Evolutionary conservation across 2,797 vertebrate species (phyloP).

Genomic region (Strix occidentalis): DNA sequence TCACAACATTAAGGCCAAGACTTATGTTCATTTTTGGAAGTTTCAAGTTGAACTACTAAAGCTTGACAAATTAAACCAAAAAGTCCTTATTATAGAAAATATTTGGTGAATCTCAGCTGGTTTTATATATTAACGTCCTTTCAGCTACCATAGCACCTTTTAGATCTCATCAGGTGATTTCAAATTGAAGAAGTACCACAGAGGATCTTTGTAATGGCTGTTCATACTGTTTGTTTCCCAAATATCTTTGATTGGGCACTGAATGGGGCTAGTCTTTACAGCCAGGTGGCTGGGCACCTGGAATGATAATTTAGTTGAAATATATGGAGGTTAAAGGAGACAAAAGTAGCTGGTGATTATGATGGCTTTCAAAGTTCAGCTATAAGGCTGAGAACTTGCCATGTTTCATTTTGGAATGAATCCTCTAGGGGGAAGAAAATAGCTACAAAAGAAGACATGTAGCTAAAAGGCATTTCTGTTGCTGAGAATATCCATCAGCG

Average conservation of each 20-base stretch:
- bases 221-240: background rate
- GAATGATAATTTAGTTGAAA: background rate
- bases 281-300: background rate
- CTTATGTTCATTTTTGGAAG: background rate
- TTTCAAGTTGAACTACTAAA: background rate
- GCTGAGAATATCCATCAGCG: background rate
- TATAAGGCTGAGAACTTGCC: background rate
- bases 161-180: background rate
- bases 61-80: background rate
- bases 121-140: background rate
- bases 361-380: background rate
- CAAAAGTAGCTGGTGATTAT: background rate
- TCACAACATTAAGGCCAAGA: background rate
- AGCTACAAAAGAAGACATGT: background rate
- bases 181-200: background rate
- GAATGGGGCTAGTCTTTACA: background rate
- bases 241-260: background rate
- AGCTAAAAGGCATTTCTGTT: background rate
- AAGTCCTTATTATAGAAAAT: background rate
- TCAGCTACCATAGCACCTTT: background rate
- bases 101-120: background rate
- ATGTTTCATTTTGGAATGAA: background rate
- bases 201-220: background rate
- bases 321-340: background rate
- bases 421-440: background rate